Evolutionary conservation across 1,140 invertebrate species (phyloP).

Genomic region (Probaryconus sp.): DNA sequence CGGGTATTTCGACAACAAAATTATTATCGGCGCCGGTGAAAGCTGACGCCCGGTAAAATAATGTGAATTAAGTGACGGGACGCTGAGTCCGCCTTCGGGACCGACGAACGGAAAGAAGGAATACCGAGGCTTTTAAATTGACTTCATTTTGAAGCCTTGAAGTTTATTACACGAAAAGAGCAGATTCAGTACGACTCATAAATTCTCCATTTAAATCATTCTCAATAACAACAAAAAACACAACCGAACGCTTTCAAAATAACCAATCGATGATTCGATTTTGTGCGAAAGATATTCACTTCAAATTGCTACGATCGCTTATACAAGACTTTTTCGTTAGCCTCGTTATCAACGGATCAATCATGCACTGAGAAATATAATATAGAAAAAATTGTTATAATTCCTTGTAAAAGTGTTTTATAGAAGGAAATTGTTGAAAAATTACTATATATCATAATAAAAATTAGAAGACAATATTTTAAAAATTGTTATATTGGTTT

Average conservation of each 20-base stretch:
- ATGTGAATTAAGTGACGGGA: conserved; percentile 35
- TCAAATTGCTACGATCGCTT: too few species aligned
- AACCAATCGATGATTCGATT: background rate
- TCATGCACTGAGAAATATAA: too few species aligned
- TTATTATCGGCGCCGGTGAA: conserved; percentile 53
- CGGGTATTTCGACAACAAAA: conserved; percentile 46
- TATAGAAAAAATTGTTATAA: too few species aligned
- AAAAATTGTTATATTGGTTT: too few species aligned
- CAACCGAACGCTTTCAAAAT: conserved; percentile 7
- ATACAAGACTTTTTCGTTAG: too few species aligned
- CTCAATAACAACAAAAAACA: conserved; percentile 18
- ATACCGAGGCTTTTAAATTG: conserved; percentile 32
- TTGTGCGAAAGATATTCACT: background rate
- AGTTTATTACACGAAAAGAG: conserved; percentile 43
- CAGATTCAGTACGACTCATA: conserved; percentile 11
- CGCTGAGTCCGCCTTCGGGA: conserved; percentile 6
- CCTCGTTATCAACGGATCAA: too few species aligned
- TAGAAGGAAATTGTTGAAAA: too few species aligned
- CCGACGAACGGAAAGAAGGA: conserved; percentile 8
- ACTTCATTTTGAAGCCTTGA: conserved; percentile 23
- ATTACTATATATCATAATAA: too few species aligned
- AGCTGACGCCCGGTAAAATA: conserved; percentile 46
- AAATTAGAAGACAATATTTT: too few species aligned
- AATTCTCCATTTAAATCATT: conserved; percentile 19
- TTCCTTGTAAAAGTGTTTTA: too few species aligned